Conservation (phyloP, 2,113 vertebrate genomes). For the Cervus canadensis region DNA sequence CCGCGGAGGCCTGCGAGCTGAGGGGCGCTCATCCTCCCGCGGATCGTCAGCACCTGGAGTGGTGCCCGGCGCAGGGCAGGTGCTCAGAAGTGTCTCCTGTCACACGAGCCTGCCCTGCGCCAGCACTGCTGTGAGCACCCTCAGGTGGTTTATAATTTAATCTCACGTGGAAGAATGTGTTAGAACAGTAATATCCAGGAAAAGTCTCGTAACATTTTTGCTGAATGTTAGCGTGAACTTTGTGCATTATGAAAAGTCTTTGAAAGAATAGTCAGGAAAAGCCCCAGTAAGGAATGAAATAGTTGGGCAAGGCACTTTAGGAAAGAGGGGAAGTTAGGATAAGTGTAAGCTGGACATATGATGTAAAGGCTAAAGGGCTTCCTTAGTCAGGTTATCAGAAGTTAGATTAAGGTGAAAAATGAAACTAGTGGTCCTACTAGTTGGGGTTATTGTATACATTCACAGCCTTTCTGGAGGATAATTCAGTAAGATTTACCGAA, state of each 20-base stretch:
- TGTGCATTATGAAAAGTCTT: background rate
- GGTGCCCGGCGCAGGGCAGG: accelerated
- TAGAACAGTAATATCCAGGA: background rate
- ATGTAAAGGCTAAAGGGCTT: background rate
- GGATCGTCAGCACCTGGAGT: accelerated
- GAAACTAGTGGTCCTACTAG: background rate
- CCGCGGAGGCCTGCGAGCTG: too few relatives aligned
- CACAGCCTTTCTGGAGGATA: background rate
- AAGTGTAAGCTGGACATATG: background rate
- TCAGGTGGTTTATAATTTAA: background rate
- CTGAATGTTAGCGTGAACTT: background rate
- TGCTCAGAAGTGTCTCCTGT: background rate
- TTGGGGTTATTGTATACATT: background rate
- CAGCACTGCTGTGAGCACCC: background rate
- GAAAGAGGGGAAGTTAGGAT: background rate
- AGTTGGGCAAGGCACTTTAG: background rate
- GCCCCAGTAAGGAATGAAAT: background rate
- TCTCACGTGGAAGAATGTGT: background rate
- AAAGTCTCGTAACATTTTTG: background rate
- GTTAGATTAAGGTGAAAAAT: background rate
- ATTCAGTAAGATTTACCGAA: background rate
- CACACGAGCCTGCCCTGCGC: too few relatives aligned
- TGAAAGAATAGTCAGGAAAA: background rate
- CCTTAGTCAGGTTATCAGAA: background rate
- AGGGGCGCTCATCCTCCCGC: background rate